Percentiles rank a stretch among this genome's conserved stretches.
Evolutionary conservation across 2,113 vertebrate genomes (phyloP).

Genomic region (Pteronura brasiliensis): DNA sequence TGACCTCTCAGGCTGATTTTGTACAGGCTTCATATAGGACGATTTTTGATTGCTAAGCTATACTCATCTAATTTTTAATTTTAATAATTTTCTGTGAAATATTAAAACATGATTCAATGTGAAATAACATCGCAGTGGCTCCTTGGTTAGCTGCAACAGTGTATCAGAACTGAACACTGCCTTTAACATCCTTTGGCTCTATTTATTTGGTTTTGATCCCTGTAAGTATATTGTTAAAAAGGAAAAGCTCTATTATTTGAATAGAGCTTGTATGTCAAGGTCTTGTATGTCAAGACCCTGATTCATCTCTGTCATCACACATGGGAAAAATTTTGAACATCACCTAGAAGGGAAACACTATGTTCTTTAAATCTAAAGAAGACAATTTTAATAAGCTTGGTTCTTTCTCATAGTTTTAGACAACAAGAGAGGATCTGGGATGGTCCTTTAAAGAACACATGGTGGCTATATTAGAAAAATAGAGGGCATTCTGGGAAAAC

Average conservation of each 20-base stretch:
- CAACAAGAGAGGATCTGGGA: not conserved
- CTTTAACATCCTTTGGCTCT: not conserved
- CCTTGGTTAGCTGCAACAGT: not conserved
- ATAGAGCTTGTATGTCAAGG: too few species aligned
- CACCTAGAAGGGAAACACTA: not conserved
- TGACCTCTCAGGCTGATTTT: conserved; percentile 38
- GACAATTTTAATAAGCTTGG: not conserved
- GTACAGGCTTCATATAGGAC: not conserved
- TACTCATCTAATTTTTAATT: conserved; percentile 29
- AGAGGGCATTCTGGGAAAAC: not conserved
- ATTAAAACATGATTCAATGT: conserved; percentile 13
- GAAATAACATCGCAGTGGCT: not conserved
- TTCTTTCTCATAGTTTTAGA: not conserved
- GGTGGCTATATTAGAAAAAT: not conserved
- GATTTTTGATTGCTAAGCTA: conserved; percentile 51
- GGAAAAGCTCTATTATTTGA: not conserved
- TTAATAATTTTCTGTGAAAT: conserved; percentile 33
- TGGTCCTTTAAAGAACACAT: not conserved
- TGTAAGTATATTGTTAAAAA: not conserved
- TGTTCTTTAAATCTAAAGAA: not conserved
- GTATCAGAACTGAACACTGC: not conserved
- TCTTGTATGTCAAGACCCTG: not conserved
- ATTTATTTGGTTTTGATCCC: not conserved
- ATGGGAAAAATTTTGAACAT: not conserved
- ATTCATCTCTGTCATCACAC: not conserved